Percentiles rank a stretch among this genome's conserved stretches.
Conservation (phyloP, 2,113 vertebrate genomes). For the Anolis carolinensis region DNA sequence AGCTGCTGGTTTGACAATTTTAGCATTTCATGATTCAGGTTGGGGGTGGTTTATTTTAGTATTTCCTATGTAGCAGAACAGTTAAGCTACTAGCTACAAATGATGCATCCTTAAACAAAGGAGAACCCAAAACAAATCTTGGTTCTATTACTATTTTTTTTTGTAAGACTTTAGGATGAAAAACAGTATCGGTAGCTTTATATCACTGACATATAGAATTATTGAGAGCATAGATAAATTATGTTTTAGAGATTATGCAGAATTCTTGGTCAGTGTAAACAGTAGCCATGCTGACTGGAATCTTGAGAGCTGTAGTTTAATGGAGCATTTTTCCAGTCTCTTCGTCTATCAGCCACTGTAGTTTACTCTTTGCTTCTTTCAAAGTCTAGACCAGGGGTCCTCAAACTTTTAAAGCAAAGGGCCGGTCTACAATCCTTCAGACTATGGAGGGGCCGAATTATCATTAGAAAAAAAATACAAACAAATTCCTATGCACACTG, state of each 20-base stretch:
- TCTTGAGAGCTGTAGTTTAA: neutral
- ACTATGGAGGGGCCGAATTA: too few relatives aligned
- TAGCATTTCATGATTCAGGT: constrained; percentile 6
- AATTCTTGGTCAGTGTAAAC: too few relatives aligned
- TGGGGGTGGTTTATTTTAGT: neutral
- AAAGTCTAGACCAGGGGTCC: neutral
- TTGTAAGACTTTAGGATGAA: neutral
- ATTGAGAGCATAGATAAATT: too few relatives aligned
- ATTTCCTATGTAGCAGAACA: neutral
- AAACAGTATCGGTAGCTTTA: neutral
- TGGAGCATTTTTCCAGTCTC: neutral
- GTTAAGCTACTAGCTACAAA: neutral
- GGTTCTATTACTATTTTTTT: neutral
- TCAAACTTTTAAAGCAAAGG: too few relatives aligned
- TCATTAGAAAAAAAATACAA: too few relatives aligned
- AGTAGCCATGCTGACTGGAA: too few relatives aligned
- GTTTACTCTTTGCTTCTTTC: neutral
- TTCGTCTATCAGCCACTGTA: neutral
- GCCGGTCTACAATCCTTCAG: too few relatives aligned
- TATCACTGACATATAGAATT: neutral
- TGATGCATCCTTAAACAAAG: neutral
- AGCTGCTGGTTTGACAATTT: constrained; percentile 53
- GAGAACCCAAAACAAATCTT: neutral
- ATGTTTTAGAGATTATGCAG: too few relatives aligned
- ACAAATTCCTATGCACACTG: too few relatives aligned